These are phyloP conservation scores for Sandelia bainsii DNA, from an alignment of 2,797 vertebrate species.

Conservation along the genomic window DNA sequence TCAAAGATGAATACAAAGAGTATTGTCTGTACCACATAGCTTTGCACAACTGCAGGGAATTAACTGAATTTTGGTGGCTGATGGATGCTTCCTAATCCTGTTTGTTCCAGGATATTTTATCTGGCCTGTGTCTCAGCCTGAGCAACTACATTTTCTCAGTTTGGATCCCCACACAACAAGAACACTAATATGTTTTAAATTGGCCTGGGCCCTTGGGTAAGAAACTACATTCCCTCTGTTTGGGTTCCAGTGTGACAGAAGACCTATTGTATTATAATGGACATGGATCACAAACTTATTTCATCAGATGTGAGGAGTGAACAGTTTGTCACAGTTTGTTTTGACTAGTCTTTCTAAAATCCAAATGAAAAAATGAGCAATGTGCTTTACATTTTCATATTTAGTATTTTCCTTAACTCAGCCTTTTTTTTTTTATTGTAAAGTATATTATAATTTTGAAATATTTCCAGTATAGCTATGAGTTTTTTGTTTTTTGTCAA, in stretches of 20 bases:
- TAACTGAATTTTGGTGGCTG: slow-evolving; percentile 38
- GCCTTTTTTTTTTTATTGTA: too few relatives aligned
- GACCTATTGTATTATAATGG: slow-evolving; percentile 60
- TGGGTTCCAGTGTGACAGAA: slow-evolving; percentile 52
- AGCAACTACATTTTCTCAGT: slow-evolving; percentile 53
- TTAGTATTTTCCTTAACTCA: neutral
- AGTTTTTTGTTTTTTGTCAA: too few relatives aligned
- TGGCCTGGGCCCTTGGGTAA: slow-evolving; percentile 64
- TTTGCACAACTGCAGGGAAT: slow-evolving; percentile 28
- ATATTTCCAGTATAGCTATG: too few relatives aligned
- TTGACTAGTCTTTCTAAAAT: neutral
- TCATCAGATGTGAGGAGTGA: slow-evolving; percentile 32
- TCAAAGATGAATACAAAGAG: slow-evolving; percentile 42
- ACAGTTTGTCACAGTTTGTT: neutral
- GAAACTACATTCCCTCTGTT: slow-evolving; percentile 53
- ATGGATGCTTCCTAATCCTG: slow-evolving; percentile 61
- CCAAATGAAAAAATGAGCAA: neutral
- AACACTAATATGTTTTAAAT: slow-evolving; percentile 74
- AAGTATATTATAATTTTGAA: too few relatives aligned
- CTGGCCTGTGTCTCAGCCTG: slow-evolving; percentile 48
- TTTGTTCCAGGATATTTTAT: slow-evolving; percentile 67
- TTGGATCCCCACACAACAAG: slow-evolving; percentile 59
- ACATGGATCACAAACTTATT: slow-evolving; percentile 46
- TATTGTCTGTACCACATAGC: slow-evolving; percentile 3
- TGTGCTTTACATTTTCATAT: neutral